Evolutionary conservation across 2,888 invertebrate genomes (phyloP).

Genomic region (Strigamia maritima): DNA sequence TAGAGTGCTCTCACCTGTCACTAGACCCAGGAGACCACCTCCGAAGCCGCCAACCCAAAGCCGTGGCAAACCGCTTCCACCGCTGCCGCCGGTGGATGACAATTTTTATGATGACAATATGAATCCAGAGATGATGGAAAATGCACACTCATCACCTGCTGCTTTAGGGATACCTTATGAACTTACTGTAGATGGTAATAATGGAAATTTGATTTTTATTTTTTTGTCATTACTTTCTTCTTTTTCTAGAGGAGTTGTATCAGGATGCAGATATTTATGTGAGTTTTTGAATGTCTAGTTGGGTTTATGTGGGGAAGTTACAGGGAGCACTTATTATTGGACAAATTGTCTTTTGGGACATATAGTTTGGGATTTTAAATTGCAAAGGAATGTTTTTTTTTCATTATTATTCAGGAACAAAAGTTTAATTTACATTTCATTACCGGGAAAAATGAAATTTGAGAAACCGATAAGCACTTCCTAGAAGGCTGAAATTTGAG

Average conservation of each 20-base stretch:
- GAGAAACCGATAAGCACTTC: too few relatives aligned
- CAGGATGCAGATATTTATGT: background rate
- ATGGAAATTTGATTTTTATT: background rate
- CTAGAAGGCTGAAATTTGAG: too few relatives aligned
- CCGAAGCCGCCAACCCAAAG: slow-evolving; percentile 2
- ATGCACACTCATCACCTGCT: background rate
- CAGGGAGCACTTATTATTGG: too few relatives aligned
- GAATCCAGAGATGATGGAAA: background rate
- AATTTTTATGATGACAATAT: slow-evolving; percentile 1
- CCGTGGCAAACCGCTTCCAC: slow-evolving; percentile 25
- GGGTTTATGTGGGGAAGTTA: too few relatives aligned
- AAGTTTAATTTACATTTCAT: too few relatives aligned
- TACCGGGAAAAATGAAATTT: too few relatives aligned
- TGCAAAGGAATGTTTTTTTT: too few relatives aligned
- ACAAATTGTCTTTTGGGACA: too few relatives aligned
- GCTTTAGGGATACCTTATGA: background rate
- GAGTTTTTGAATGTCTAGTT: background rate
- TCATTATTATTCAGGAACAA: too few relatives aligned
- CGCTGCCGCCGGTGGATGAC: background rate
- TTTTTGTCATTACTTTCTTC: background rate
- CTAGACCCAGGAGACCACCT: background rate
- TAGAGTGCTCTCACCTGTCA: background rate
- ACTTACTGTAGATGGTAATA: background rate
- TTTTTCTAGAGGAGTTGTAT: background rate
- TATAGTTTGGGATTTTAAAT: too few relatives aligned